Evolutionary conservation across 2,113 vertebrate genomes (phyloP).

Genomic region (Callithrix jacchus): DNA sequence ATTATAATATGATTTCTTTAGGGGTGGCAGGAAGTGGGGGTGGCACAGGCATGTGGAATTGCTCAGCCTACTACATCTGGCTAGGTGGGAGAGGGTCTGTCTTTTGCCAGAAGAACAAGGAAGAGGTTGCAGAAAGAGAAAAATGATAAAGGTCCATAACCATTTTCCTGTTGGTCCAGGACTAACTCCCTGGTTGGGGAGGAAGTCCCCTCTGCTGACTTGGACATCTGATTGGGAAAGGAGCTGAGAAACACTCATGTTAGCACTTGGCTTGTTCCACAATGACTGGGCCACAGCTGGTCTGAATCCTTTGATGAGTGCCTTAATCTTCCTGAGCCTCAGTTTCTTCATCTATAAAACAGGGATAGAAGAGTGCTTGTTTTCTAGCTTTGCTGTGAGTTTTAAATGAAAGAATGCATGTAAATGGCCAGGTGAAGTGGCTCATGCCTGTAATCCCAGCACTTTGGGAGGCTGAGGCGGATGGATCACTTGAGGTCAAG

Average conservation of each 20-base stretch:
- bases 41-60: rapidly evolving
- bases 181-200: background rate
- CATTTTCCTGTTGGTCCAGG: background rate
- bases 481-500: too few species aligned
- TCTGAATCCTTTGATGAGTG: background rate
- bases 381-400: background rate
- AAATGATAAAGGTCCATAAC: background rate
- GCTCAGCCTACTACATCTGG: background rate
- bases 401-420: background rate
- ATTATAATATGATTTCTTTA: background rate
- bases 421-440: background rate
- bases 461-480: too few species aligned
- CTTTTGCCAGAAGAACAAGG: background rate
- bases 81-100: background rate
- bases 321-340: background rate
- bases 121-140: background rate
- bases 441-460: too few species aligned
- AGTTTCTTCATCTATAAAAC: background rate
- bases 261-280: background rate
- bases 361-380: background rate
- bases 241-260: background rate
- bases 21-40: too few species aligned
- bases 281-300: background rate
- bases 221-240: background rate
- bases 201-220: background rate